Evolutionary conservation across 2,797 vertebrate genomes (phyloP), one percentile per base, ranked within the genome.

Genomic region (Sebastes taczanowskii): DNA sequence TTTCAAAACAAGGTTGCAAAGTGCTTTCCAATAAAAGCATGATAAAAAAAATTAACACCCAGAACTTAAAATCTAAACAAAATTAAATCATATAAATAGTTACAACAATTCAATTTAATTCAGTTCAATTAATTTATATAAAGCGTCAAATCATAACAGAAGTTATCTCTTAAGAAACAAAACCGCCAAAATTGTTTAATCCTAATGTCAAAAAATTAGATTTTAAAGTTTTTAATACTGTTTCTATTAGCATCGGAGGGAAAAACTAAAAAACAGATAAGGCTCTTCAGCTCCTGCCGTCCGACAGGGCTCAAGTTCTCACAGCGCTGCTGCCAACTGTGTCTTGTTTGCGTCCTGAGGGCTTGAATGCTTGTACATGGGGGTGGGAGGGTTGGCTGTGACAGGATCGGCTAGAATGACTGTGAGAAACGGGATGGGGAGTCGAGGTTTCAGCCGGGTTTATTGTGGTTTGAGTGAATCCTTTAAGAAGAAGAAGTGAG

Each of bases 231-330:
- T 55, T 35, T 8, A 22, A 32, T 25, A 11, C 22, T 2, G 32
- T 65, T 20, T 52, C 4, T 49, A 4, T 68, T 42, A 14, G 23
- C 14, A 22, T 22, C 1, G 6, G 55, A 46, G 5, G 32, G 22
- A 30, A 52, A 75, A 74, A 53, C 62, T 20, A 4, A 67, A 68
- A 2, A 8, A 53, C 62, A 8, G 42, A 74, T 62, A 80, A 86
- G 77, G 60, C 72, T 74, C 7, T 46, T 83, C 53, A 82, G 77
- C 62, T 84, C 62, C 35, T 35, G 23, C 69, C 46, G 64, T 71
- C 64, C 32, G 56, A 42, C 25, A 3, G 23, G 60, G 72, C 79
- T 90, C 74, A 79, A 62, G 69, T 82, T 87, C 62, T 79, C 77
- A 59, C 56, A 82, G 58, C 79, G 42, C 65, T 58, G 66, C 71